Percentiles rank a stretch among this genome's conserved stretches.
Evolutionary conservation across 2,888 invertebrate species (phyloP).

Genomic region (Erebia palarica): DNA sequence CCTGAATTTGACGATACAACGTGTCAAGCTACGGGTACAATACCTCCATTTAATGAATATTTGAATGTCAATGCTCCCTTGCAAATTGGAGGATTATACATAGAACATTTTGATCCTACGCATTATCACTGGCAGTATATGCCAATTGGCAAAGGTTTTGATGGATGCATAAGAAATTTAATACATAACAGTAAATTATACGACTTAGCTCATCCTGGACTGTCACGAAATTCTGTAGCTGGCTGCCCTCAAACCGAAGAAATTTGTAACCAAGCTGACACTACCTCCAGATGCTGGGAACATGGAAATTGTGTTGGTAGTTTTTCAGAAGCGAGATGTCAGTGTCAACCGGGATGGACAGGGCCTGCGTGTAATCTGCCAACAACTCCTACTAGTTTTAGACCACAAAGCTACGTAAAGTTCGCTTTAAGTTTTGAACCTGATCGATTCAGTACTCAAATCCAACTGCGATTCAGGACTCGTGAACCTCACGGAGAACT

Average conservation of each 20-base stretch:
- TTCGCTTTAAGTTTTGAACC: slow-evolving; percentile 97
- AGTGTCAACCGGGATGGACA: slow-evolving; percentile 97
- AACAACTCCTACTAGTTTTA: slow-evolving; percentile 95
- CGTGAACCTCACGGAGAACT: slow-evolving; percentile 96
- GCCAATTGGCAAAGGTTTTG: slow-evolving; percentile 95
- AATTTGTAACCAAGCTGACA: slow-evolving; percentile 93
- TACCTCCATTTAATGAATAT: slow-evolving; percentile 97
- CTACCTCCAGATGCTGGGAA: slow-evolving; percentile 93
- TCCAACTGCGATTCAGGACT: slow-evolving; percentile 96
- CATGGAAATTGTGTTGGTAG: slow-evolving; percentile 97
- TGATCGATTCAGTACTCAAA: slow-evolving; percentile 94
- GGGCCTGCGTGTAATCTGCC: slow-evolving; percentile 93
- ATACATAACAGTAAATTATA: slow-evolving; percentile 98
- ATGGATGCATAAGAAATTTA: slow-evolving; percentile 97
- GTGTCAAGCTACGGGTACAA: slow-evolving; percentile 94
- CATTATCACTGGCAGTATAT: slow-evolving; percentile 95
- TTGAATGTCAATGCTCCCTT: slow-evolving; percentile 97
- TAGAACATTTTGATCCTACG: slow-evolving; percentile 94
- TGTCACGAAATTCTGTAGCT: slow-evolving; percentile 91
- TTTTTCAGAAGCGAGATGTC: slow-evolving; percentile 93
- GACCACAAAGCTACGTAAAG: slow-evolving; percentile 97
- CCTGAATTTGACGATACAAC: slow-evolving; percentile 94
- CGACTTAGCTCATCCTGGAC: slow-evolving; percentile 96
- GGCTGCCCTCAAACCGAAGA: slow-evolving; percentile 98
- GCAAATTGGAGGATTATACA: slow-evolving; percentile 96